Evolutionary conservation across 2,113 vertebrate species (phyloP), one percentile per base, ranked within the genome.

Genomic region (Progne subis): DNA sequence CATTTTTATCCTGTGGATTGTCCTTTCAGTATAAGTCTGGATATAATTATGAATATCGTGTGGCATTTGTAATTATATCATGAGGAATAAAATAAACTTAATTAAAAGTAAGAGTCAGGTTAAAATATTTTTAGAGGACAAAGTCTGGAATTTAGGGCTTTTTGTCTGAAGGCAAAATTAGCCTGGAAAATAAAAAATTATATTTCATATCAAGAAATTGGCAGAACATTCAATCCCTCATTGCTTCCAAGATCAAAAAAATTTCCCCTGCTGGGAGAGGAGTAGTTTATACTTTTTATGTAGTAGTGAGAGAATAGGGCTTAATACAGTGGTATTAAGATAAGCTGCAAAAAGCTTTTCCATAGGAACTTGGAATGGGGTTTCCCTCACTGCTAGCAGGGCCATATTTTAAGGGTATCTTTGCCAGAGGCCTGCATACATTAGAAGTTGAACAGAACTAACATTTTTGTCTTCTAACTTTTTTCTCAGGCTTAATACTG

Each of bases 331-430:
- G 50, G 92, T 55, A 90, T 90, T 82, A 87, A 93, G 34, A 89
- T 82, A 69, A 91, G 10, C 67, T 93, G 85, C 47, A 90, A 94
- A 92, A 94, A 94, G 43, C 21, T 88, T 90, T 85, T 86, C 52
- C 29, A 68, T 29, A 63, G 29, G 70, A 94, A 25, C 32, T 56
- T 68, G 55, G 50, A 90, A 77, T 37, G 16, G 52, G 5, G 2
- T 46, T 92, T 90, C 72, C 52, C 53, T 25, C 46, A n/a, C 16
- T 79, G 47, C 13, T 39, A 0, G 21, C 82, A 31, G 57, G 53
- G 25, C 69, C 53, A 39, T 6, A 8, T 68, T 86, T 49, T 39
- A 52, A 18, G 17, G 6, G 1, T 52, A 18, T 53, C 44, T 76
- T 86, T 87, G n/a, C 43, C 82, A 57, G 24, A 49, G 37, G 8